Evolutionary conservation across 1,140 invertebrate species (phyloP).

Genomic region (Musca domestica): DNA sequence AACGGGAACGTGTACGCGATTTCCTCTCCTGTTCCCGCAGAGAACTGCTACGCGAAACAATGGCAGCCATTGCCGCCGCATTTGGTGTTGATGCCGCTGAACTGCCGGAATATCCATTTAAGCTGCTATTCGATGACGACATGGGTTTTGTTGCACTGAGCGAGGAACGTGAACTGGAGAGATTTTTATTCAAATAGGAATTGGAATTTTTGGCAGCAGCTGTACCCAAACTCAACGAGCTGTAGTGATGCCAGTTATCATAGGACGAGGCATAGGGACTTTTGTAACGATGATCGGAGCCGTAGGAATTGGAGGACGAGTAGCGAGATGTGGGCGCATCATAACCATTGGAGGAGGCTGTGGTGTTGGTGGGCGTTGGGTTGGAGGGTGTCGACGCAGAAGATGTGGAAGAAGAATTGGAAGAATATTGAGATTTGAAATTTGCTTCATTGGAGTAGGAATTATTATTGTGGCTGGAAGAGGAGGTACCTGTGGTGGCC

Average conservation of each 20-base stretch:
- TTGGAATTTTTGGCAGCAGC: conserved; percentile 37
- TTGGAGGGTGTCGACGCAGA: conserved; percentile 24
- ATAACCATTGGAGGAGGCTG: conserved; percentile 30
- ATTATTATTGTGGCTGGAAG: background rate
- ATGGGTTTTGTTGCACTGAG: conserved; percentile 42
- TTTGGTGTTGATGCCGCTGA: conserved; percentile 28
- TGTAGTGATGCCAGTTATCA: conserved; percentile 53
- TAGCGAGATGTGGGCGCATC: conserved; percentile 32
- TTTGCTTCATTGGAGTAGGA: background rate
- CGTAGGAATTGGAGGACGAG: conserved; percentile 31
- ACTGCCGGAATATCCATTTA: conserved; percentile 35
- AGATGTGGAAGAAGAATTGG: conserved; percentile 5
- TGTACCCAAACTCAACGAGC: conserved; percentile 41
- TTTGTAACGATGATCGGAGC: conserved; percentile 45
- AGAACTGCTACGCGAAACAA: conserved; percentile 45
- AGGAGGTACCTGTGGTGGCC: conserved; percentile 25
- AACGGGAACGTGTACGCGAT: conserved; percentile 46
- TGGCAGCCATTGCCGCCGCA: conserved; percentile 44
- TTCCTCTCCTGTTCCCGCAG: conserved; percentile 52
- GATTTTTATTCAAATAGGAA: conserved; percentile 21
- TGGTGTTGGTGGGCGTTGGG: conserved; percentile 33
- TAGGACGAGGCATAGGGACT: conserved; percentile 51
- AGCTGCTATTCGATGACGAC: conserved; percentile 44
- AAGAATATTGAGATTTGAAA: background rate
- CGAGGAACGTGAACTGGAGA: conserved; percentile 26